Evolutionary conservation across 2,113 vertebrate genomes (phyloP).

Genomic region (Muntiacus muntjak): DNA sequence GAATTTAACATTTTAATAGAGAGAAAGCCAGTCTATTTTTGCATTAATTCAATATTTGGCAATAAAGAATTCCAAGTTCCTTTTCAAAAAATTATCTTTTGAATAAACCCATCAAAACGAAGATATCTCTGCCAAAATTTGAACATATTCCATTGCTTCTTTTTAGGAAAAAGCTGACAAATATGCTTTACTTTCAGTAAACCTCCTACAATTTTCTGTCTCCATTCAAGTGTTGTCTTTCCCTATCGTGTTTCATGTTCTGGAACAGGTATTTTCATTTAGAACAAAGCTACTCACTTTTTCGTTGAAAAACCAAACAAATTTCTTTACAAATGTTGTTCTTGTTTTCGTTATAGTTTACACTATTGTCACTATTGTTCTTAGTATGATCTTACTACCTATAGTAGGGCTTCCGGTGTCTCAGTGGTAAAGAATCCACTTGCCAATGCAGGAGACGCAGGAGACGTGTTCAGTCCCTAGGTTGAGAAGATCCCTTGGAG

Average conservation of each 20-base stretch:
- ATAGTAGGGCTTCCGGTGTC: neutral
- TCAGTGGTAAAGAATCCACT: neutral
- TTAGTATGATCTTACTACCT: neutral
- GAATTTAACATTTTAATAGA: neutral
- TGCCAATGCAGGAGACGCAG: neutral
- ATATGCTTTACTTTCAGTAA: constrained; percentile 12
- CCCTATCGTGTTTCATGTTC: neutral
- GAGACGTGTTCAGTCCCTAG: neutral
- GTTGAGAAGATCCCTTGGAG: neutral
- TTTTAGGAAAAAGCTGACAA: constrained; percentile 36
- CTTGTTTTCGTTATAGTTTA: neutral
- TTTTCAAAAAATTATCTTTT: constrained; percentile 28
- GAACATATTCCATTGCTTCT: constrained; percentile 59
- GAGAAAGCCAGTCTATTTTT: constrained; percentile 36
- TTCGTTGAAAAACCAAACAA: neutral
- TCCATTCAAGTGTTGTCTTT: neutral
- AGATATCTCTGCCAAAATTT: constrained; percentile 35
- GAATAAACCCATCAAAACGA: constrained; percentile 52
- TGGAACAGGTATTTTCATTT: neutral
- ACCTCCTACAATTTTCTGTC: neutral
- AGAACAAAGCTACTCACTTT: neutral
- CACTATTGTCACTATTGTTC: neutral
- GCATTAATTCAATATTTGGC: constrained; percentile 49
- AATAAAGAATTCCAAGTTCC: constrained; percentile 27
- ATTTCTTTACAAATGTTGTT: neutral